phyloP scores from a whole-genome alignment of 2,113 vertebrate species.

The Ceyx cyanopectus region DNA sequence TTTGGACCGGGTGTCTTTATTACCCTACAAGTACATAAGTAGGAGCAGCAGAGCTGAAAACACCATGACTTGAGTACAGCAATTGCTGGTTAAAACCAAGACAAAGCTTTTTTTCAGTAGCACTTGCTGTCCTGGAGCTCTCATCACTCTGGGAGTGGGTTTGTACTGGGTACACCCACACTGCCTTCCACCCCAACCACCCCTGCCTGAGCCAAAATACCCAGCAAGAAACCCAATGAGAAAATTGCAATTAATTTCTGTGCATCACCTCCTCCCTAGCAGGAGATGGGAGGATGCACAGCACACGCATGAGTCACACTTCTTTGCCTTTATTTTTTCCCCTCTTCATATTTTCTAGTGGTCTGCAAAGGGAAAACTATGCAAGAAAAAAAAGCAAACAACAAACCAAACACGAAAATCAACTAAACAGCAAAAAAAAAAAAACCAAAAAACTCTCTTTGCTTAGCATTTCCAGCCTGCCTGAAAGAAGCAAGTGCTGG shows the following conservation, averaged over 20 bases:
- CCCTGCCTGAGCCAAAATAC: fast-evolving
- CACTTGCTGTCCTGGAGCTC: no score
- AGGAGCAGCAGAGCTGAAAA: background rate
- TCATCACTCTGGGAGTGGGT: fast-evolving
- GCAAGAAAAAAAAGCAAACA: background rate
- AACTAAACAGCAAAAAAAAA: no score
- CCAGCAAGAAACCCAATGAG: background rate
- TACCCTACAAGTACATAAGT: background rate
- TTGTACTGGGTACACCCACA: fast-evolving
- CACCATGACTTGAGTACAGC: fast-evolving
- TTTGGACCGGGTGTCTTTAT: background rate
- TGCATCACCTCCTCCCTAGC: background rate
- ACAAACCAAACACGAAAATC: no score
- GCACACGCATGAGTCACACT: fast-evolving
- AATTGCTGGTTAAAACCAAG: background rate
- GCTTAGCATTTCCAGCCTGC: background rate
- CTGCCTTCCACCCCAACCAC: background rate
- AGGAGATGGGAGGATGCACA: no score
- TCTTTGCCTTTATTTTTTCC: background rate
- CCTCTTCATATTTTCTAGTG: fast-evolving
- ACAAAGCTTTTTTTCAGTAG: background rate
- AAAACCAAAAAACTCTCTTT: background rate
- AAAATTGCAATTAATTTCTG: fast-evolving
- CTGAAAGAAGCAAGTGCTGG: background rate
- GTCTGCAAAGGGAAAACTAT: background rate